Conservation (phyloP, 2,888 invertebrate genomes). For the Ctena decussata region DNA sequence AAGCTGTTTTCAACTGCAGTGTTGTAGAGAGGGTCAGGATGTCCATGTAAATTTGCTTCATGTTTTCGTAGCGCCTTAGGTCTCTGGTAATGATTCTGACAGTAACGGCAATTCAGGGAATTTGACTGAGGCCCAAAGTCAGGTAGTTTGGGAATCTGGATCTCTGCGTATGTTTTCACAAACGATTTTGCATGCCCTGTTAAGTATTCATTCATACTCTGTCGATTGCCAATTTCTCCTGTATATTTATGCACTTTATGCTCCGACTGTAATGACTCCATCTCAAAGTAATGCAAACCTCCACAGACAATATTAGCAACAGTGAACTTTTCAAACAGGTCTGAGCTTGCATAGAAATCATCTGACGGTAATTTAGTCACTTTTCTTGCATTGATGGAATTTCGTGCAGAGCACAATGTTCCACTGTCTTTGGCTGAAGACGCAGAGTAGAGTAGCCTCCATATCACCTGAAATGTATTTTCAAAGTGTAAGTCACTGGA, state of each 20-base stretch:
- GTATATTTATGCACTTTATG: neutral
- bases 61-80: conserved; percentile 29
- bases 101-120: conserved; percentile 23
- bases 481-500: too few species aligned
- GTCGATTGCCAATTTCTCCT: neutral
- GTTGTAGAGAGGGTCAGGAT: neutral
- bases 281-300: too few species aligned
- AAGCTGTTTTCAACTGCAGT: neutral
- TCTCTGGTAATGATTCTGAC: conserved; percentile 34
- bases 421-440: too few species aligned
- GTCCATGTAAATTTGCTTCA: conserved; percentile 13
- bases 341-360: too few species aligned
- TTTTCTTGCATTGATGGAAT: too few species aligned
- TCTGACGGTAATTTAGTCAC: too few species aligned
- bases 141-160: neutral
- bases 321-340: too few species aligned
- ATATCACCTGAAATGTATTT: too few species aligned
- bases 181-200: neutral
- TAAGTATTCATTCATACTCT: neutral
- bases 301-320: too few species aligned
- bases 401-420: too few species aligned
- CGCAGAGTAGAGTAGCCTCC: too few species aligned
- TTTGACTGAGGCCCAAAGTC: conserved; percentile 31
- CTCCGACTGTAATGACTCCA: too few species aligned
- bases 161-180: neutral